Conservation (phyloP, 2,888 invertebrate genomes). For the Azorinus chamasolen region DNA sequence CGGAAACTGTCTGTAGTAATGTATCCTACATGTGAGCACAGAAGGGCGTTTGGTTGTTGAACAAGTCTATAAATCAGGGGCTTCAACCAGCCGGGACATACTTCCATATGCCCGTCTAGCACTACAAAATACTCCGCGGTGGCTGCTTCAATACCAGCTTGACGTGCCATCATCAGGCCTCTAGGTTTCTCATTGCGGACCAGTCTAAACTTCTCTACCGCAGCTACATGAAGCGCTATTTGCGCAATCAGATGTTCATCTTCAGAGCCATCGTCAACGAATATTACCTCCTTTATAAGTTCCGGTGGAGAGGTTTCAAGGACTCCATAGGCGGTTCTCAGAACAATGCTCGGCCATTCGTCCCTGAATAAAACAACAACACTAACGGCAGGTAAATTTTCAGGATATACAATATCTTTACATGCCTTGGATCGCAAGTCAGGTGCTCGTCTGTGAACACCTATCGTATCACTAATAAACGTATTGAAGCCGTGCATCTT, state of each 20-base stretch:
- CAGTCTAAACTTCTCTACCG: conserved; percentile 26
- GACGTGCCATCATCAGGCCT: conserved; percentile 54
- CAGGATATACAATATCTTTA: conserved; percentile 30
- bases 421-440: conserved; percentile 40
- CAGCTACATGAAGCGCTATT: conserved; percentile 31
- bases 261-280: conserved; percentile 51
- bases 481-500: conserved; percentile 39
- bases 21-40: conserved; percentile 43
- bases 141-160: conserved; percentile 46
- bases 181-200: conserved; percentile 20
- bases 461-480: conserved; percentile 36
- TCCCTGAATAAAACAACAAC: conserved; percentile 51
- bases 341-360: conserved; percentile 42
- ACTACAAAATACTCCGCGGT: conserved; percentile 43
- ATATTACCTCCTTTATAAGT: conserved; percentile 38
- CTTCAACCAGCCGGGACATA: conserved; percentile 46
- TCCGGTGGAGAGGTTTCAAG: conserved; percentile 27
- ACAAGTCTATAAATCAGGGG: conserved; percentile 41
- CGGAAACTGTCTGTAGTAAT: conserved; percentile 43
- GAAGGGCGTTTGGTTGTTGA: conserved; percentile 32
- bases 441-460: conserved; percentile 28
- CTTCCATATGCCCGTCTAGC: conserved; percentile 57
- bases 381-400: conserved; percentile 24
- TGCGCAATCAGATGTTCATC: conserved; percentile 15
- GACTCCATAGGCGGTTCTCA: conserved; percentile 49